Evolutionary conservation across 2,888 invertebrate genomes (phyloP).

Genomic region (Ophion slaviceki): DNA sequence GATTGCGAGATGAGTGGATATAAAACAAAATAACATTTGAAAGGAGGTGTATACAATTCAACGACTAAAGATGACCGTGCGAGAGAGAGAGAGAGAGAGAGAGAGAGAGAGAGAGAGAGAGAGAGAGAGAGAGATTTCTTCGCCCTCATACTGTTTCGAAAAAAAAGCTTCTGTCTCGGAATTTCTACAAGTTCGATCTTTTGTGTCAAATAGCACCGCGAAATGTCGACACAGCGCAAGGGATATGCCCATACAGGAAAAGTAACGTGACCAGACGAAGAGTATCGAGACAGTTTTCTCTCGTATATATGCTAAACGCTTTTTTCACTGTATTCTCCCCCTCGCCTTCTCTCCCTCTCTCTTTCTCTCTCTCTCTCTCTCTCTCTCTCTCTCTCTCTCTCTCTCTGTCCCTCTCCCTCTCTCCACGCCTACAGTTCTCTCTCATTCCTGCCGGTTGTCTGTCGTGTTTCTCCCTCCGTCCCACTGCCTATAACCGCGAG

Average conservation of each 20-base stretch:
- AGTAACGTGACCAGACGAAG: conserved; percentile 49
- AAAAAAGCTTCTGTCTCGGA: conserved; percentile 6
- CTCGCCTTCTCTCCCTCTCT: conserved; percentile 20
- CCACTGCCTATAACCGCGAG: conserved; percentile 4
- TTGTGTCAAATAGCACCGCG: conserved; percentile 30
- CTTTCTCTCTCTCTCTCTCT: conserved; percentile 25
- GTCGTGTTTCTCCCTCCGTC: conserved; percentile 34
- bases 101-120: neutral
- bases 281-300: conserved; percentile 74
- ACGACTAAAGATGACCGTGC: too few species aligned
- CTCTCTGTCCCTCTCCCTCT: conserved; percentile 22
- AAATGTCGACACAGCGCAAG: neutral
- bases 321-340: conserved; percentile 54
- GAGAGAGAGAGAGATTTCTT: neutral
- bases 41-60: too few species aligned
- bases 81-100: too few species aligned
- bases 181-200: conserved; percentile 48
- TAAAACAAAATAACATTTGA: too few species aligned
- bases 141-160: neutral
- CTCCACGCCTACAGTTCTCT: conserved; percentile 21
- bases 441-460: conserved; percentile 56
- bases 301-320: conserved; percentile 81
- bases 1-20: too few species aligned
- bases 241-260: conserved; percentile 3
- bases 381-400: conserved; percentile 12